phyloP scores from a whole-genome alignment of 2,888 invertebrate genomes.

The Andricus curvator region DNA sequence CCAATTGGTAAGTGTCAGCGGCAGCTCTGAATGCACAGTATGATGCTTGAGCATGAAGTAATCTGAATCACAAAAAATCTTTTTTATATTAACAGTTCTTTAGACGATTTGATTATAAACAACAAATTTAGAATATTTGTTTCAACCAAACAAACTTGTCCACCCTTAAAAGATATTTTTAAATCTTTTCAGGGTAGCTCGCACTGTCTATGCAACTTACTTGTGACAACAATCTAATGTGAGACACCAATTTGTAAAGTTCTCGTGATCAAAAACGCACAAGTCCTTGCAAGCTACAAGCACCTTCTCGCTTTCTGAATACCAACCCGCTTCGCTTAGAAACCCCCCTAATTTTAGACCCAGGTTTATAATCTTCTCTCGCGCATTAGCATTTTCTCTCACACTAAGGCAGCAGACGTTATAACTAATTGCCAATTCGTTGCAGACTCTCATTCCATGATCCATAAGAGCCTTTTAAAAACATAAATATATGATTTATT shows the following conservation, averaged over 20 bases:
- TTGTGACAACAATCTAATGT: conserved; percentile 92
- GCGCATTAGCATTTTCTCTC: conserved; percentile 58
- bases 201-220: conserved; percentile 78
- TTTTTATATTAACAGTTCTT: background rate
- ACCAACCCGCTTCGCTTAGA: conserved; percentile 94
- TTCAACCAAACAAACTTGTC: background rate
- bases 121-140: no score
- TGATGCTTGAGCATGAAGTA: conserved; percentile 90
- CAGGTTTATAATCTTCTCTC: conserved; percentile 69
- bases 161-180: background rate
- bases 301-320: conserved; percentile 87
- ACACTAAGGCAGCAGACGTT: conserved; percentile 61
- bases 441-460: conserved; percentile 82
- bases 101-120: no score
- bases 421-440: conserved; percentile 74
- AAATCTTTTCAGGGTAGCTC: background rate
- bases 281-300: conserved; percentile 85
- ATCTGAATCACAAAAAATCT: conserved; percentile 79
- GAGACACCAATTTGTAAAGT: conserved; percentile 82
- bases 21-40: conserved; percentile 91
- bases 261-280: conserved; percentile 81
- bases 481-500: conserved; percentile 33
- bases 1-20: conserved; percentile 84
- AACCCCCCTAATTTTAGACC: conserved; percentile 83
- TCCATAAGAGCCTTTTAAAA: conserved; percentile 81